phyloP scores from a whole-genome alignment of 2,797 vertebrate species.

The Euthynnus affinis region DNA sequence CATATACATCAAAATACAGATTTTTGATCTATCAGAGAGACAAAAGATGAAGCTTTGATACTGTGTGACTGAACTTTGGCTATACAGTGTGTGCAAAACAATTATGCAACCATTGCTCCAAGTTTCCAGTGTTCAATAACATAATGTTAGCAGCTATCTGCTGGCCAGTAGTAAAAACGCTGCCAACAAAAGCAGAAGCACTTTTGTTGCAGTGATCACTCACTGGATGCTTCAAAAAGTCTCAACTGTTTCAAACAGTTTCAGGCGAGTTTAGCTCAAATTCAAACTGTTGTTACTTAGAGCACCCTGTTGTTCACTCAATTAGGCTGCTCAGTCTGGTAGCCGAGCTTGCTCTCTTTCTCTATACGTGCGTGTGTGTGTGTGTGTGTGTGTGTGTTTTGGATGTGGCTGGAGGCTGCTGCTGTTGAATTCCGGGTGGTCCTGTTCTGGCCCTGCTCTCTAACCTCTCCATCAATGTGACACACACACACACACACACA shows the following conservation, averaged over 20 bases:
- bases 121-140: constrained; percentile 48
- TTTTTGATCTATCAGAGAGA: constrained; percentile 7
- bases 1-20: not conserved
- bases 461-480: constrained; percentile 86
- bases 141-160: constrained; percentile 23
- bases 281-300: constrained; percentile 71
- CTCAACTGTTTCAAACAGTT: constrained; percentile 69
- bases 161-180: not conserved
- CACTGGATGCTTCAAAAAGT: constrained; percentile 34
- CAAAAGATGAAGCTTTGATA: constrained; percentile 6
- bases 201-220: constrained; percentile 26
- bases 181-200: constrained; percentile 17
- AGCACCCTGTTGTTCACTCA: constrained; percentile 87
- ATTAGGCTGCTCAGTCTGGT: constrained; percentile 84
- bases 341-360: constrained; percentile 53
- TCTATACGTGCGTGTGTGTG: constrained; percentile 35
- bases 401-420: constrained; percentile 80
- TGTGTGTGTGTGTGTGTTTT: constrained; percentile 44
- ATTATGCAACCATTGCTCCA: constrained; percentile 19
- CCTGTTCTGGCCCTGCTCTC: constrained; percentile 85
- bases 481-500: constrained; percentile 64
- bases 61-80: constrained; percentile 34
- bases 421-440: constrained; percentile 86
- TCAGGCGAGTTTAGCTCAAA: constrained; percentile 72
- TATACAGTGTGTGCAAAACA: constrained; percentile 27